These are phyloP conservation scores for Sphaerophoria rueppellii DNA, from an alignment of 2,888 invertebrate genomes.

Conservation along the genomic window DNA sequence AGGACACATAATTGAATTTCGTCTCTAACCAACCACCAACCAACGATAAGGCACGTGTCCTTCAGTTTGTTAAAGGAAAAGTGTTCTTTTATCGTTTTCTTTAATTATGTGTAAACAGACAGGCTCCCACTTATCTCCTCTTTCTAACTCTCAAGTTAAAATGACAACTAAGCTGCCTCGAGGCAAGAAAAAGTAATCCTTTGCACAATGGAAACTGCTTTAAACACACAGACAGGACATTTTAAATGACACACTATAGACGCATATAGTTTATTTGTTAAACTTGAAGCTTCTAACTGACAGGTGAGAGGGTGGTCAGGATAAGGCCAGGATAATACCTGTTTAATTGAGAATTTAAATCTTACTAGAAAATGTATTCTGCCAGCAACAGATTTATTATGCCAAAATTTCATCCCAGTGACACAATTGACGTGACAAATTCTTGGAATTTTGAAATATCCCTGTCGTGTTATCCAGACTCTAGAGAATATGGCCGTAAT, in stretches of 20 bases:
- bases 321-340: not conserved
- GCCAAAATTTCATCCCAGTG: not conserved
- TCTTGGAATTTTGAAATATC: not conserved
- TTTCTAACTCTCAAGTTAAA: slow-evolving; percentile 14
- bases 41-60: not conserved
- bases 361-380: slow-evolving; percentile 7
- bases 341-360: slow-evolving; percentile 15
- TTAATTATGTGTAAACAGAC: slow-evolving; percentile 35
- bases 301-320: too few species aligned
- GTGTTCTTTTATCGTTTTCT: not conserved
- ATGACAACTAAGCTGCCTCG: slow-evolving; percentile 17
- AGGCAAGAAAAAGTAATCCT: slow-evolving; percentile 21
- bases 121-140: not conserved
- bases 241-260: not conserved
- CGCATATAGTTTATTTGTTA: not conserved
- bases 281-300: too few species aligned
- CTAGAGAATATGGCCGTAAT: too few species aligned
- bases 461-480: too few species aligned
- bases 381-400: not conserved
- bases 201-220: slow-evolving; percentile 19
- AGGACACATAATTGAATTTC: slow-evolving; percentile 23
- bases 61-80: not conserved
- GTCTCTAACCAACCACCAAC: not conserved
- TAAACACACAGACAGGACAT: not conserved
- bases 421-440: not conserved